Conservation (phyloP, 64 coral and sea anemone genomes). For the Montipora foliosa region DNA sequence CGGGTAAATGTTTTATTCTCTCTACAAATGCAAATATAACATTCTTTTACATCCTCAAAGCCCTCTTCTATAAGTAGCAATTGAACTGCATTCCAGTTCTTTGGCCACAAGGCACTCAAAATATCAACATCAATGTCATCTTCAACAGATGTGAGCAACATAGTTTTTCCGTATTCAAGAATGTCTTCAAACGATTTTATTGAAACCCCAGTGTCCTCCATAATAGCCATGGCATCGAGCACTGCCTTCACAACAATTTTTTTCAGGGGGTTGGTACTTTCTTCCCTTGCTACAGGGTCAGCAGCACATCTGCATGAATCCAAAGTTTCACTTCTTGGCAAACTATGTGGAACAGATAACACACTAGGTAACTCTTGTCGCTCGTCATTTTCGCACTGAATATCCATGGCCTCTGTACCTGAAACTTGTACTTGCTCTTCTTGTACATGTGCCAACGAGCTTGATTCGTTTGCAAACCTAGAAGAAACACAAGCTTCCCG, state of each 20-base stretch:
- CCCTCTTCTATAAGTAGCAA: constrained; percentile 41
- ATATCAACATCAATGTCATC: constrained; percentile 66
- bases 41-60: constrained; percentile 56
- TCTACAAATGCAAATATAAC: constrained; percentile 67
- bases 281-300: neutral
- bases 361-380: neutral
- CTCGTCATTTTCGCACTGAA: neutral
- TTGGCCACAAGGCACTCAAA: constrained; percentile 50
- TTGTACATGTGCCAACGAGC: neutral
- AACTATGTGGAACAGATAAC: neutral
- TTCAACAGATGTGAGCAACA: constrained; percentile 28
- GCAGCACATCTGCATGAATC: no score
- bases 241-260: constrained; percentile 71
- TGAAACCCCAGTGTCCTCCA: constrained; percentile 64
- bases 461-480: no score
- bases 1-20: constrained; percentile 33
- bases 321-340: no score
- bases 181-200: constrained; percentile 70
- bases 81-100: constrained; percentile 46
- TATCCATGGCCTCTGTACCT: neutral
- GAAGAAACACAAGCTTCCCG: constrained; percentile 1
- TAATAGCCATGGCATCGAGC: constrained; percentile 65
- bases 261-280: constrained; percentile 28
- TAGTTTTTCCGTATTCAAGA: constrained; percentile 56
- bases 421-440: neutral